Base-by-base conservation (phyloP, 2,113 vertebrate species). In the Aleadryas rufinucha region DNA sequence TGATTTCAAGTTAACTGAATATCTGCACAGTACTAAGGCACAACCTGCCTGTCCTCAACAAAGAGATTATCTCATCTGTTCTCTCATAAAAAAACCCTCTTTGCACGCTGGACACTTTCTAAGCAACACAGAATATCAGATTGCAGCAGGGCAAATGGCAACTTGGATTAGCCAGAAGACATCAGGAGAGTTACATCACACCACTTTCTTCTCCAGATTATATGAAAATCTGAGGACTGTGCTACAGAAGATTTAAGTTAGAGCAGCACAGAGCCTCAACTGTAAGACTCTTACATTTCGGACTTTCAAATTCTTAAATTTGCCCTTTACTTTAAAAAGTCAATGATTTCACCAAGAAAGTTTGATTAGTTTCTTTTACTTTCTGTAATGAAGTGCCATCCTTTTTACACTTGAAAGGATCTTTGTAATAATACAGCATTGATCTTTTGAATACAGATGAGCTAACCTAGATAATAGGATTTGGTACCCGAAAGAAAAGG, bases 391-490 rank as follows among this genome's bases (percentile, higher is more conserved):
- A 98, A 98, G 98, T 98, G 98, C 98, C 98, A 98, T 98, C 98
- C 98, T 98, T 98, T 98, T 98, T 98, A 98, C 98, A 98, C 98
- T 98, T 98, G 98, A 98, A 98, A 98, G 98, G 97, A 98, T 98
- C 98, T 98, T 98, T 98, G 98, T 98, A 98, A 98, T 98, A 98
- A 98, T 98, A 98, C 98, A 98, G 98, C 98, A 98, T 97, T 98
- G 98, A 98, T 98, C 98, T 98, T 98, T 98, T 98, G 98, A 98
- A 98, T 98, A 98, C 98, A 98, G 98, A 98, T 98, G 98, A 98
- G 98, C 98, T 98, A 98, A 98, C 98, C 98, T 96, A 98, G 98
- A 98, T 98, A 98, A 98, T 98, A 97, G 98, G 97, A 98, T 98
- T 98, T 97, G 95, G 96, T 97, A 95, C 87, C 94, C 72, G 4